phyloP scores from a whole-genome alignment of 2,888 invertebrate species.

The Ligdia adustata region DNA sequence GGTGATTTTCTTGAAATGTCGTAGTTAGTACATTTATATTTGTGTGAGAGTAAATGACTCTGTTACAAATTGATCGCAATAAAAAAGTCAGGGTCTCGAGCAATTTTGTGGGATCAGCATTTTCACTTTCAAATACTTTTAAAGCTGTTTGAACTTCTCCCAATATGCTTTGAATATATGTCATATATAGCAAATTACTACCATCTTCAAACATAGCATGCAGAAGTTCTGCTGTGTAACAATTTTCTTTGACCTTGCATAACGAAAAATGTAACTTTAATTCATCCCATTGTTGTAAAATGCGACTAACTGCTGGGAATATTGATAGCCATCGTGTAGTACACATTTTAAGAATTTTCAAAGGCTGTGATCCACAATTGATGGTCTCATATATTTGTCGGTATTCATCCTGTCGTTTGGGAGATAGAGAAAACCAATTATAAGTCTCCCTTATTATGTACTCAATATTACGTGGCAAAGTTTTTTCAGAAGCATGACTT shows the following conservation, averaged over 20 bases:
- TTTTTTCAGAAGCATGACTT: slow-evolving; percentile 41
- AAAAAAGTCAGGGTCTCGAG: neutral
- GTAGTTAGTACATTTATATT: neutral
- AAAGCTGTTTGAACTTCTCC: neutral
- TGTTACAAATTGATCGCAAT: neutral
- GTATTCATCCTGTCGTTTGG: slow-evolving; percentile 39
- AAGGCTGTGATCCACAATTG: slow-evolving; percentile 42
- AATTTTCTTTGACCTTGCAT: slow-evolving; percentile 22
- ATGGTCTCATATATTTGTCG: slow-evolving; percentile 41
- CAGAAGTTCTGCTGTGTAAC: slow-evolving; percentile 40
- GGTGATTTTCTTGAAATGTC: neutral
- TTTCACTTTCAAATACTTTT: too few relatives aligned
- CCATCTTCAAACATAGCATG: slow-evolving; percentile 32
- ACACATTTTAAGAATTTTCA: slow-evolving; percentile 40
- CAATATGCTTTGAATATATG: slow-evolving; percentile 4
- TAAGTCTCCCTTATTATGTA: slow-evolving; percentile 42
- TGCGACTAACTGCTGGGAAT: slow-evolving; percentile 39
- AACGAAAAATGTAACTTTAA: slow-evolving; percentile 30
- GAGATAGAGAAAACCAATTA: slow-evolving; percentile 46
- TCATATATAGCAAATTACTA: slow-evolving; percentile 13
- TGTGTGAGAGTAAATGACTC: neutral
- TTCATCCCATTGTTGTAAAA: slow-evolving; percentile 40
- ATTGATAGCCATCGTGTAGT: slow-evolving; percentile 43
- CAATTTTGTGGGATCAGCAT: too few relatives aligned
- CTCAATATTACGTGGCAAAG: slow-evolving; percentile 27